Evolutionary conservation across 2,113 vertebrate species (phyloP).

Genomic region (Nothoprocta pentlandii): DNA sequence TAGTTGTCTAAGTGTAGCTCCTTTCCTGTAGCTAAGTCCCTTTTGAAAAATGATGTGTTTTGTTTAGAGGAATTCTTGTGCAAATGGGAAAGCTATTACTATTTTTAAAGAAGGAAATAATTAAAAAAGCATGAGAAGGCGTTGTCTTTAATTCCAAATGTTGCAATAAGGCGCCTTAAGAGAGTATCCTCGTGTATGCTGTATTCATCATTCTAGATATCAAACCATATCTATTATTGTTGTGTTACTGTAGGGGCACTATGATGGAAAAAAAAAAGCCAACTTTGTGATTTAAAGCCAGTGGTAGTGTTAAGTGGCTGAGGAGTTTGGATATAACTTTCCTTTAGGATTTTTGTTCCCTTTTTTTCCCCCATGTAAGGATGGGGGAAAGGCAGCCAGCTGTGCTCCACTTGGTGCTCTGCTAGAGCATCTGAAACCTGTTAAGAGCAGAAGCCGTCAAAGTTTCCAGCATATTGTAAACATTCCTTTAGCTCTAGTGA

Average conservation of each 20-base stretch:
- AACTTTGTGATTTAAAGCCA: slow-evolving; percentile 16
- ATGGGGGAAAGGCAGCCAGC: slow-evolving; percentile 57
- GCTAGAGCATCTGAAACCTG: slow-evolving; percentile 81
- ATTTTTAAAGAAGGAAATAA: slow-evolving; percentile 60
- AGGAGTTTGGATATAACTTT: slow-evolving; percentile 19
- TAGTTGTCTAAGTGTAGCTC: slow-evolving; percentile 35
- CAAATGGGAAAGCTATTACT: slow-evolving; percentile 58
- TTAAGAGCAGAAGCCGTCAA: slow-evolving; percentile 68
- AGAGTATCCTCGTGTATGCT: background rate
- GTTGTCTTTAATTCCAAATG: slow-evolving; percentile 64
- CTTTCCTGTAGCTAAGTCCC: slow-evolving; percentile 48
- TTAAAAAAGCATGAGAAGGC: slow-evolving; percentile 46
- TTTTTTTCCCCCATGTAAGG: background rate
- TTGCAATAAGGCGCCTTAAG: slow-evolving; percentile 25
- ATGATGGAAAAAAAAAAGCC: background rate
- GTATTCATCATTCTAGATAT: background rate
- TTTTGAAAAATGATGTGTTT: slow-evolving; percentile 56
- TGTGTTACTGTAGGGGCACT: background rate
- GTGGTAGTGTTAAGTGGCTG: background rate
- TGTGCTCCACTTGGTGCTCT: slow-evolving; percentile 70
- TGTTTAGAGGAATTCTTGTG: slow-evolving; percentile 10
- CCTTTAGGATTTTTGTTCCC: background rate
- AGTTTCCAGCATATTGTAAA: slow-evolving; percentile 78
- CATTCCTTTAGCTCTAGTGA: slow-evolving; percentile 72
- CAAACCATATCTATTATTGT: background rate